Evolutionary conservation across 35 echinoderm and acorn worm species (phyloP), one percentile per base, ranked within the genome.

Genomic region (Ophioderma brevispina): DNA sequence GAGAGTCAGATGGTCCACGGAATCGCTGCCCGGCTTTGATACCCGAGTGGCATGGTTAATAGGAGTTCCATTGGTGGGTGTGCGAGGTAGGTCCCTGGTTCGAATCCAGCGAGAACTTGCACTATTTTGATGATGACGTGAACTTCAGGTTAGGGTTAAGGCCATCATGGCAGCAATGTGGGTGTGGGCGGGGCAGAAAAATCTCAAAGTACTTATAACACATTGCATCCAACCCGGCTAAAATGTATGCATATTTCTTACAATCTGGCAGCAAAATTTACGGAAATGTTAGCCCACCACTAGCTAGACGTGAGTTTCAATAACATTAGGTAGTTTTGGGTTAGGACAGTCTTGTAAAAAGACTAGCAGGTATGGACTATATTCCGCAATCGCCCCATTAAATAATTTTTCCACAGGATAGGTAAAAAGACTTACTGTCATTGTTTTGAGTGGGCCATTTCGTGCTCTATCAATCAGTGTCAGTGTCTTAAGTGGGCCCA

Each of bases 341-440:
- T 46, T 46, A 46, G 41, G 41, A 46, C 41, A 46, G 41, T 46
- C 41, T 46, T 46, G 41, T 46, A 46, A 46, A 46, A 46, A 46
- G 41, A 46, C 41, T 46, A 46, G 41, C 41, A 70, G 59, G 59
- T 70, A 70, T 70, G 59, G 59, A 25, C 59, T 70, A 70, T 70
- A 70, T 70, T 70, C 59, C 59, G 59, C 59, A 70, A 70, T 70
- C 59, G 59, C 59, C 59, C 59, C 59, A 70, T 70, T 70, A 70
- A 70, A 70, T 70, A 15, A 70, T 15, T 70, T n/a, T 70, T 70
- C 59, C 59, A 70, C 59, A 70, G 59, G 59, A 70, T 70, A 70
- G 59, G 59, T 70, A 70, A 70, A 70, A 70, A 70, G 59, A 70
- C 59, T 70, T 70, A 70, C 59, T 70, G 5, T 70, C 59, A 70